Conservation (phyloP, 2,888 invertebrate species). For the Drosophila ezoana region DNA sequence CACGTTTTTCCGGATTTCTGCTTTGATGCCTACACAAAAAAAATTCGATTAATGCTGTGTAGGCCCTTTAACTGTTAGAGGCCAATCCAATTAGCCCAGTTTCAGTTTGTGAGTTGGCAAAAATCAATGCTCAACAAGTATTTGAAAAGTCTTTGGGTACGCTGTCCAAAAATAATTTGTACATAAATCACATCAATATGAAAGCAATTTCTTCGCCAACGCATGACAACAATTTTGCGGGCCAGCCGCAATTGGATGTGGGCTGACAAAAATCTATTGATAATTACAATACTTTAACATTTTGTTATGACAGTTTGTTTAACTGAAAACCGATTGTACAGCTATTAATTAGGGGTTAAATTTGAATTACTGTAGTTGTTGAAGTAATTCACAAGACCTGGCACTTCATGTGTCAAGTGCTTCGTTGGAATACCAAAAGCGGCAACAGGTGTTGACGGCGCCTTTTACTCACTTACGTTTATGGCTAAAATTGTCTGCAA, state of each 20-base stretch:
- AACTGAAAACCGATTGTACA: constrained; percentile 21
- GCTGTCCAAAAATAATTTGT: constrained; percentile 61
- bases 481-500: constrained; percentile 1
- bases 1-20: constrained; percentile 12
- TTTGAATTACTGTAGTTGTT: constrained; percentile 38
- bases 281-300: constrained; percentile 50
- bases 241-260: constrained; percentile 67
- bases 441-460: constrained; percentile 23
- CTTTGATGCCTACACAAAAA: constrained; percentile 44
- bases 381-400: constrained; percentile 41
- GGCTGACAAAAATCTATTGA: constrained; percentile 48
- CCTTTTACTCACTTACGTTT: constrained; percentile 42
- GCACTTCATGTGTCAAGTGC: constrained; percentile 70
- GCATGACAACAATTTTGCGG: constrained; percentile 43
- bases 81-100: constrained; percentile 75
- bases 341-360: constrained; percentile 45
- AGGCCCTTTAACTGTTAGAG: constrained; percentile 56
- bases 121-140: constrained; percentile 31
- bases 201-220: constrained; percentile 66
- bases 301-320: constrained; percentile 29
- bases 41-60: constrained; percentile 21
- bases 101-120: constrained; percentile 56
- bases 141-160: constrained; percentile 56
- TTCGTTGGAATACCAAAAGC: constrained; percentile 32
- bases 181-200: constrained; percentile 60